Base-by-base conservation (phyloP, 2,113 vertebrate species). In the Tautogolabrus adspersus region DNA sequence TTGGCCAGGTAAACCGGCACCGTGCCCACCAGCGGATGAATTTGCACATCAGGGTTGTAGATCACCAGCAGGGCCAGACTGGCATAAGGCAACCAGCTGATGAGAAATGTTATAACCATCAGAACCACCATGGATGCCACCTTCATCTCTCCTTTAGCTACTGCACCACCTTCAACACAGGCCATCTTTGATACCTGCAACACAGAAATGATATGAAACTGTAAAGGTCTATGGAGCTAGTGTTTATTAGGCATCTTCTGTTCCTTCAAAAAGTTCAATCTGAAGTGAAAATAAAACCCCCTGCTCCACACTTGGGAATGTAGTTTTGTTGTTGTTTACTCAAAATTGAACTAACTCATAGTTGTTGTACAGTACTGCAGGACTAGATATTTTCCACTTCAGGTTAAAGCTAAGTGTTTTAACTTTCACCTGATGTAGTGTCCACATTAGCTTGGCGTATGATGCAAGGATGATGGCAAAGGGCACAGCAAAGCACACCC, bases 401-500 rank as follows among this genome's bases (percentile, higher is more conserved):
- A 46, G 37, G 13, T 5, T n/a, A 8, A 47, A 26, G 12, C 4
- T 5, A 65, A 57, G 5, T 21, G 22, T 47, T 1, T 16, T 26
- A 40, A 37, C 42, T 55, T 80, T 88, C 82, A 95, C 94, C 92
- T 89, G 84, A 42, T 90, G 88, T 3, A 95, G 72, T 0, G 91
- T 94, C 91, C 93, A 93, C 74, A 94, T 58, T 2, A 95, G 87
- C 69, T 90, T 92, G 3, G 75, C 8, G 21, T 93, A 94, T 10
- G 93, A 94, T 21, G 62, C 59, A 79, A 94, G 3, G 23, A 94
- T 95, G 21, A 92, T 61, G 44, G 72, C n/a, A 57, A 95, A 93
- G 1, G 94, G 94, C 38, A 92, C 58, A 1, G 92, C 91, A 63
- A 95, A 95, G 77, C 94, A 95, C 34, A 95, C 91, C 0, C 79